These are phyloP conservation scores for Bombus breviceps DNA, from an alignment of 1,140 invertebrate genomes.

Conservation along the genomic window DNA sequence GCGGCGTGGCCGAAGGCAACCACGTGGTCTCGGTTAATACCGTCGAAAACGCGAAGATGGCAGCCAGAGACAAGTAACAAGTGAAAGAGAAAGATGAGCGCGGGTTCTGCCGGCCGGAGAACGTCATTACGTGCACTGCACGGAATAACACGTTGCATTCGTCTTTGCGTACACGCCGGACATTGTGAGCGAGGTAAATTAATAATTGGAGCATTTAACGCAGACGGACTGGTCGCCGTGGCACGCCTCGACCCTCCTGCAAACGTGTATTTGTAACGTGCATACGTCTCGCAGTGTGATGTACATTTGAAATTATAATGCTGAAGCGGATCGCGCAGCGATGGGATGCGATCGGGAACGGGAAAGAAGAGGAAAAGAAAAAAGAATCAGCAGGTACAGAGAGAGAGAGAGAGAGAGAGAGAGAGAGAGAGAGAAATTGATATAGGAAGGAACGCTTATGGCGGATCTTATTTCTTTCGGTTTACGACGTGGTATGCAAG, in stretches of 20 bases:
- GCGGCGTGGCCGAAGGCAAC: not conserved
- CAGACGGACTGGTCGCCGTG: not conserved
- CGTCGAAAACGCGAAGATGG: slow-evolving; percentile 11
- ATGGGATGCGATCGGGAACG: not conserved
- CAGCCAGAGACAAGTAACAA: not conserved
- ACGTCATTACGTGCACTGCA: slow-evolving; percentile 61
- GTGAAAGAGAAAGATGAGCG: slow-evolving; percentile 20
- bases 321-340: not conserved
- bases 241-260: not conserved
- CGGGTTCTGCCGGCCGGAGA: slow-evolving; percentile 44
- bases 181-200: slow-evolving; percentile 72
- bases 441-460: not conserved
- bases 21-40: slow-evolving; percentile 26
- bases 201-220: slow-evolving; percentile 72
- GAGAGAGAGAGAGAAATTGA: slow-evolving; percentile 1
- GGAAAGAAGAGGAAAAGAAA: not conserved
- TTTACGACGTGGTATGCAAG: slow-evolving; percentile 2
- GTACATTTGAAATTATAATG: slow-evolving; percentile 31
- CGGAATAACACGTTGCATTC: slow-evolving; percentile 69
- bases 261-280: not conserved
- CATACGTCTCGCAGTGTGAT: not conserved
- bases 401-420: not conserved
- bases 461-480: not conserved
- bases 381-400: too few species aligned
- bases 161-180: slow-evolving; percentile 51